These are phyloP conservation scores for Cylloceria caligata DNA, from an alignment of 2,888 invertebrate species.

Conservation along the genomic window DNA sequence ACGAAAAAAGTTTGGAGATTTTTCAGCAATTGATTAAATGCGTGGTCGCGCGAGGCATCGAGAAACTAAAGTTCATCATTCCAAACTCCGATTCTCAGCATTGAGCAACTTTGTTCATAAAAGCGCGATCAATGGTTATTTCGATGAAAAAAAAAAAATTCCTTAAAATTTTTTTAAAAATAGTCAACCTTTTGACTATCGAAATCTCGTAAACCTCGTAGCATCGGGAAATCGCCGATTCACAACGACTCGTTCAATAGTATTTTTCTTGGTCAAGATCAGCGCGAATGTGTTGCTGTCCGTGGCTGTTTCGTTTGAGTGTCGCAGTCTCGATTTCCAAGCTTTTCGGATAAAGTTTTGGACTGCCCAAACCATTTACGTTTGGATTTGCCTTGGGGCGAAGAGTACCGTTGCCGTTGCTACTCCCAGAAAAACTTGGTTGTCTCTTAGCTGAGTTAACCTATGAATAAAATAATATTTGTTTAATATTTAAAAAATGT, in stretches of 20 bases:
- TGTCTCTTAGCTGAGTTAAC: conserved; percentile 87
- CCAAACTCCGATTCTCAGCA: conserved; percentile 31
- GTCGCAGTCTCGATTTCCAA: conserved; percentile 93
- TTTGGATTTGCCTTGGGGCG: conserved; percentile 86
- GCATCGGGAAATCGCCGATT: conserved; percentile 6
- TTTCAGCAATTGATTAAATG: conserved; percentile 26
- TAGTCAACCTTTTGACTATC: not conserved
- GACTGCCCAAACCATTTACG: conserved; percentile 85
- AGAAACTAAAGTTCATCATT: not conserved
- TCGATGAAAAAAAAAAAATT: conserved; percentile 10
- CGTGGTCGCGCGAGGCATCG: too few relatives aligned
- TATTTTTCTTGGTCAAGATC: conserved; percentile 89
- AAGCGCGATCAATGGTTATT: conserved; percentile 37
- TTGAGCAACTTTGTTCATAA: conserved; percentile 55
- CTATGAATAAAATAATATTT: conserved; percentile 64
- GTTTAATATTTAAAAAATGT: not conserved
- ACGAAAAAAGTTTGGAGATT: not conserved
- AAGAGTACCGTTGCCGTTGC: conserved; percentile 86
- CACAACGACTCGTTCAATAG: conserved; percentile 85
- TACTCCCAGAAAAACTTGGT: conserved; percentile 89
- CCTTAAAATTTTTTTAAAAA: conserved; percentile 1
- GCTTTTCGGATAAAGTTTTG: conserved; percentile 89
- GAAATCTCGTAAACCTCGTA: too few relatives aligned
- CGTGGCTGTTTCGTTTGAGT: conserved; percentile 90
- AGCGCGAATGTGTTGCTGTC: conserved; percentile 86